Conservation (phyloP, 2,113 vertebrate species). For the Anoura caudifer region DNA sequence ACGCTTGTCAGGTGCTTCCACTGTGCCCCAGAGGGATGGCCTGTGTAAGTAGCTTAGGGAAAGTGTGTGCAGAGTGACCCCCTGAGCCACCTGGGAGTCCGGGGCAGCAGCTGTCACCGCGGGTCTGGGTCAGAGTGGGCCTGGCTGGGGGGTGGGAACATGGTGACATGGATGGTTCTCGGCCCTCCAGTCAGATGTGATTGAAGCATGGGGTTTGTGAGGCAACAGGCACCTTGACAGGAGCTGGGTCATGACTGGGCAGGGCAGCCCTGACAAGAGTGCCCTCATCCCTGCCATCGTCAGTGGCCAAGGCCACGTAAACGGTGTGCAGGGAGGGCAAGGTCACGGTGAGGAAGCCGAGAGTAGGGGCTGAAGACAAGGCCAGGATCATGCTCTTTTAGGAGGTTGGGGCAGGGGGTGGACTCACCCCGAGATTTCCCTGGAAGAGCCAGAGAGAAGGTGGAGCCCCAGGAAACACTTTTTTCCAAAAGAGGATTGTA, state of each 20-base stretch:
- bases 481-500: neutral
- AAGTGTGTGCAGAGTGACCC: neutral
- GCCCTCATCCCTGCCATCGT: accelerated
- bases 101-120: neutral
- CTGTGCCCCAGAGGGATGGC: neutral
- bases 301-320: no score
- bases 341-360: neutral
- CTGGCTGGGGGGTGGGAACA: neutral
- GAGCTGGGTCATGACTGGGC: neutral
- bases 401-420: neutral
- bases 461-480: neutral
- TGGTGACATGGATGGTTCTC: neutral
- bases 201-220: neutral
- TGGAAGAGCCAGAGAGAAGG: neutral
- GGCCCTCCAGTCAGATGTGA: accelerated
- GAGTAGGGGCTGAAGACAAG: neutral
- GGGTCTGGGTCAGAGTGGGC: neutral
- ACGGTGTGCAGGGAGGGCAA: neutral
- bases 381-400: neutral
- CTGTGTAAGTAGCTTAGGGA: neutral
- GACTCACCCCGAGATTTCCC: neutral
- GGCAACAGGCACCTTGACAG: neutral
- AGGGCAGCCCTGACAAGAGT: neutral
- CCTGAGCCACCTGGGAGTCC: accelerated
- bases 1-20: neutral